Evolutionary conservation across 2,888 invertebrate species (phyloP).

Genomic region (Acanthosepion lycidas): DNA sequence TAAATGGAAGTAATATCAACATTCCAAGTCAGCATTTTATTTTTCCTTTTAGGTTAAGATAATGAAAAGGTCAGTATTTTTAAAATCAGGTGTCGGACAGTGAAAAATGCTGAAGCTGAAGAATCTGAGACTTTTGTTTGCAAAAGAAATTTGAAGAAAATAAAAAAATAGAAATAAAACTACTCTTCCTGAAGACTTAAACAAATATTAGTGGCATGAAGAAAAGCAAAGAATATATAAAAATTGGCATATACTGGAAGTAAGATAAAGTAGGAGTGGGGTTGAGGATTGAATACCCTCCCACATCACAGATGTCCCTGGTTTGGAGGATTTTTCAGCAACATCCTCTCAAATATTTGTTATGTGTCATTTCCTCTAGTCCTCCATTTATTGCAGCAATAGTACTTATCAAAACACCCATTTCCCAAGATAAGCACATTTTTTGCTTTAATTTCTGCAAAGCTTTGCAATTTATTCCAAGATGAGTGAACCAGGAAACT

Average conservation of each 20-base stretch:
- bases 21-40: neutral
- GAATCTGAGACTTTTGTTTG: neutral
- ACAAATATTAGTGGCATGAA: neutral
- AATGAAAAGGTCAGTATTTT: neutral
- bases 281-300: neutral
- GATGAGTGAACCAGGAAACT: neutral
- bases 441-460: neutral
- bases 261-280: neutral
- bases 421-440: neutral
- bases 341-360: conserved; percentile 3
- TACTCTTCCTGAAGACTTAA: neutral
- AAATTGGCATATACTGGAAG: neutral
- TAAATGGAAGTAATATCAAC: neutral
- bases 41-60: too few relatives aligned
- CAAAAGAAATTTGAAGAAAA: neutral
- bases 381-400: neutral
- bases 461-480: neutral
- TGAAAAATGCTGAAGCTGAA: neutral
- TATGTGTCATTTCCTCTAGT: neutral
- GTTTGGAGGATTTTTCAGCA: neutral
- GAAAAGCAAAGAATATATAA: neutral
- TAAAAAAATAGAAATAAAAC: neutral
- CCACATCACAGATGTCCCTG: conserved; percentile 33
- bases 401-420: neutral
- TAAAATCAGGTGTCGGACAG: neutral